A percentile compares a stretch with the other conserved stretches of the same genome.
Evolutionary conservation across 2,113 vertebrate genomes (phyloP).

Genomic region (Cairina moschata): DNA sequence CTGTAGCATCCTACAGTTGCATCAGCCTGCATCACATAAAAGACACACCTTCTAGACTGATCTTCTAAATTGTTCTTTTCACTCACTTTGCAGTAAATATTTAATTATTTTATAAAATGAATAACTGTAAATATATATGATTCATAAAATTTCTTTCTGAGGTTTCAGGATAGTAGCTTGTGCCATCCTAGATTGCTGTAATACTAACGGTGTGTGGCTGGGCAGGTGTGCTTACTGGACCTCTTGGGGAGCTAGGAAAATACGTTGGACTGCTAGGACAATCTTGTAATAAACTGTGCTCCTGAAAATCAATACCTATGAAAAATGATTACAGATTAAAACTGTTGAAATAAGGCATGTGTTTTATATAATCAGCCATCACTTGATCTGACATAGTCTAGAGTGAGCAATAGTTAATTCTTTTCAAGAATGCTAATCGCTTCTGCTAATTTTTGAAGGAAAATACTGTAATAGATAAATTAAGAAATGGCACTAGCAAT

Average conservation of each 20-base stretch:
- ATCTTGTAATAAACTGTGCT: background rate
- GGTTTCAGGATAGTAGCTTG: background rate
- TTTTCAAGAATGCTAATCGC: background rate
- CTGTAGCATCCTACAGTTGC: background rate
- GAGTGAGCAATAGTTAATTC: background rate
- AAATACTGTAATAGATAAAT: constrained; percentile 50
- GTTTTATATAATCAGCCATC: background rate
- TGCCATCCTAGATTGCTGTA: background rate
- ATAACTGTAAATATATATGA: background rate
- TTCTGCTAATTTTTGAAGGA: constrained; percentile 47
- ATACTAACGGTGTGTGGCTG: fast-evolving
- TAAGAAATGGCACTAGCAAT: constrained; percentile 11
- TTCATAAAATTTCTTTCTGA: background rate
- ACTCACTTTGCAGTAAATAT: background rate
- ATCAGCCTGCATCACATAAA: background rate
- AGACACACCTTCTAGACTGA: background rate
- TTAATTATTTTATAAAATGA: background rate
- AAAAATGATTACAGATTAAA: background rate
- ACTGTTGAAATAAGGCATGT: background rate
- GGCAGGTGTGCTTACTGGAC: background rate
- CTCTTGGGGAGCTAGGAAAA: background rate
- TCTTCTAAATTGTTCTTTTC: background rate
- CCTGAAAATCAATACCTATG: background rate
- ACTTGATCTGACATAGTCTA: background rate
- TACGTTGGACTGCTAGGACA: background rate